Evolutionary conservation across 2,888 invertebrate species (phyloP).

Genomic region (Spisula solida): DNA sequence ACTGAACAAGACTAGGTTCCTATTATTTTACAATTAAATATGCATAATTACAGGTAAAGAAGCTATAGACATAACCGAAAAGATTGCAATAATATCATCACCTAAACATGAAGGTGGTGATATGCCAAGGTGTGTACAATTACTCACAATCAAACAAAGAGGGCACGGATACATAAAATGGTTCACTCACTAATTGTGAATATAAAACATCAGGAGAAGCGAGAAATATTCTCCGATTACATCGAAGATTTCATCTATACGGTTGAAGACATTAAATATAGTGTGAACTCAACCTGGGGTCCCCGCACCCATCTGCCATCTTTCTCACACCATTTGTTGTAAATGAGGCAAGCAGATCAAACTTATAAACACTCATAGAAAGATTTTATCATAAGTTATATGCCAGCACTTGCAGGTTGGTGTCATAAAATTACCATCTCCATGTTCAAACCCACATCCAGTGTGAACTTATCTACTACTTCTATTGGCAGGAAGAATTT

Average conservation of each 20-base stretch:
- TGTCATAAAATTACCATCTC: constrained; percentile 2
- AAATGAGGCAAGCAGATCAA: neutral
- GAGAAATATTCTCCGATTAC: neutral
- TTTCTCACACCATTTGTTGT: neutral
- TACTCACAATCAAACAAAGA: neutral
- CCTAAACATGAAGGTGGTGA: no score
- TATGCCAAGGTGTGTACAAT: neutral
- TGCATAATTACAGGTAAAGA: no score
- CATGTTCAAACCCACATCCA: neutral
- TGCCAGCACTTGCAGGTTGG: neutral
- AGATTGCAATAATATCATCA: no score
- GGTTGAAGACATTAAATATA: neutral
- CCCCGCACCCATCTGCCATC: neutral
- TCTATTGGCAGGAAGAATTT: neutral
- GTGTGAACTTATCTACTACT: neutral
- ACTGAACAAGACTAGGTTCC: no score
- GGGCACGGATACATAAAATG: neutral
- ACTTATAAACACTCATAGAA: neutral
- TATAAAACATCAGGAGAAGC: constrained; percentile 5
- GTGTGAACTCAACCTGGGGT: neutral
- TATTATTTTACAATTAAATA: no score
- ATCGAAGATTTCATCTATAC: neutral
- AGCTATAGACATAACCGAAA: no score
- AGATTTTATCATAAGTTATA: neutral
- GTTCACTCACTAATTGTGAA: neutral